Evolutionary conservation across 2,797 vertebrate genomes (phyloP).

Genomic region (Tinamus major): DNA sequence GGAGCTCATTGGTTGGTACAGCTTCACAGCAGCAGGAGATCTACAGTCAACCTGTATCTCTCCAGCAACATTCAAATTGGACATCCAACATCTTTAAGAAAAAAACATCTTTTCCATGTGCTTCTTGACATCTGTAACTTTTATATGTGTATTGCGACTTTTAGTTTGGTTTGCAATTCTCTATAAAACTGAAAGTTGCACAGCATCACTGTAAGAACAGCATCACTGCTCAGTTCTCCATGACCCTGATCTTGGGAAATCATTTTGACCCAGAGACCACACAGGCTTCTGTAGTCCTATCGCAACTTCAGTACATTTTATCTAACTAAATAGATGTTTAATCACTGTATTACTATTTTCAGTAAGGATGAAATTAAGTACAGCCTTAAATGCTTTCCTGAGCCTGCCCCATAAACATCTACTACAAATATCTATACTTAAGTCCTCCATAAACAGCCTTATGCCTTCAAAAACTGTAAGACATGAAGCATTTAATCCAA

Average conservation of each 20-base stretch:
- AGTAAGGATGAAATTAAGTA: neutral
- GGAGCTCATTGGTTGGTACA: neutral
- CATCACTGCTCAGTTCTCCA: neutral
- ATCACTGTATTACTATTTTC: neutral
- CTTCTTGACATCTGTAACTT: neutral
- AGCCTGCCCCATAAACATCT: neutral
- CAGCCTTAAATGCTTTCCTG: neutral
- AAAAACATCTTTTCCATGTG: neutral
- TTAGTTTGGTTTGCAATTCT: neutral
- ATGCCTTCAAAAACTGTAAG: neutral
- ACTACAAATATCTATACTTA: neutral
- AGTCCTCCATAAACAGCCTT: neutral
- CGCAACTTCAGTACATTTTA: neutral
- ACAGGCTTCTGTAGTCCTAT: neutral
- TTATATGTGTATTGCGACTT: neutral
- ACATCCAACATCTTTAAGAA: neutral
- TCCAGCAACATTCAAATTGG: rapidly evolving
- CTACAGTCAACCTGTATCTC: neutral
- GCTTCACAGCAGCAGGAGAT: too few species aligned
- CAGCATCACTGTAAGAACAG: neutral
- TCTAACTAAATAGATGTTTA: neutral
- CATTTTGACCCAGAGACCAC: neutral
- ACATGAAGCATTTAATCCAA: neutral
- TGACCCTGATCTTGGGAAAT: neutral
- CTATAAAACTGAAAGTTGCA: neutral